Evolutionary conservation across 2,113 vertebrate genomes (phyloP).

Genomic region (Eulemur rufifrons): DNA sequence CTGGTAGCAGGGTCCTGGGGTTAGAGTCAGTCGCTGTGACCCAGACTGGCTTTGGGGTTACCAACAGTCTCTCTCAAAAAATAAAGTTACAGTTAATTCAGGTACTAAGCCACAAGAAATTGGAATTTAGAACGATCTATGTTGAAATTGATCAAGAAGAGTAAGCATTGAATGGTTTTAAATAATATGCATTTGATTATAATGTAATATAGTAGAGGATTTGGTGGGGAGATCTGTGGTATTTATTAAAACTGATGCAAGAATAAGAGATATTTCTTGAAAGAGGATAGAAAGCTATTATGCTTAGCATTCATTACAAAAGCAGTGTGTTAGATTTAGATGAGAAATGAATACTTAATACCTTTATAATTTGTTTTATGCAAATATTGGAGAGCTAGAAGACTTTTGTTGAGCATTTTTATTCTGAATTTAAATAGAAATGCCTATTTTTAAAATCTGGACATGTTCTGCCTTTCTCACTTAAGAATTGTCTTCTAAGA

Average conservation of each 20-base stretch:
- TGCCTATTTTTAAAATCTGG: conserved; percentile 51
- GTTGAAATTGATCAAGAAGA: conserved; percentile 41
- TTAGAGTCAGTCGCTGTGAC: not conserved
- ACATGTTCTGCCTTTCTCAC: conserved; percentile 43
- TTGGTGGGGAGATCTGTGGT: conserved; percentile 29
- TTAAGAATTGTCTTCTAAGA: conserved; percentile 24
- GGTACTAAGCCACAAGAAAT: not conserved
- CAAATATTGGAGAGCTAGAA: conserved; percentile 57
- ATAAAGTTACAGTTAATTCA: not conserved
- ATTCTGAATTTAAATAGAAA: conserved; percentile 63
- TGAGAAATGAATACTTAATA: conserved; percentile 73
- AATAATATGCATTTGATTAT: conserved; percentile 53
- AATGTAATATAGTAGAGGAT: conserved; percentile 58
- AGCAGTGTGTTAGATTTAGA: conserved; percentile 67
- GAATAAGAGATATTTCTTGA: conserved; percentile 64
- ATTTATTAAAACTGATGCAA: conserved; percentile 65
- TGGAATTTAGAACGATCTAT: not conserved
- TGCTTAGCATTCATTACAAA: conserved; percentile 65
- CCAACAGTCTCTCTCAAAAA: not conserved
- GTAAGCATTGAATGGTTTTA: conserved; percentile 29
- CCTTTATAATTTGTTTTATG: conserved; percentile 69
- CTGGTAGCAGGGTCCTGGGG: not conserved
- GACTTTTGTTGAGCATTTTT: conserved; percentile 54
- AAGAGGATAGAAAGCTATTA: conserved; percentile 56
- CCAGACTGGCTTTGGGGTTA: not conserved